Percentiles rank a stretch among this genome's conserved stretches.
phyloP scores from a whole-genome alignment of 2,113 vertebrate species.

The Sinocyclocheilus grahami region DNA sequence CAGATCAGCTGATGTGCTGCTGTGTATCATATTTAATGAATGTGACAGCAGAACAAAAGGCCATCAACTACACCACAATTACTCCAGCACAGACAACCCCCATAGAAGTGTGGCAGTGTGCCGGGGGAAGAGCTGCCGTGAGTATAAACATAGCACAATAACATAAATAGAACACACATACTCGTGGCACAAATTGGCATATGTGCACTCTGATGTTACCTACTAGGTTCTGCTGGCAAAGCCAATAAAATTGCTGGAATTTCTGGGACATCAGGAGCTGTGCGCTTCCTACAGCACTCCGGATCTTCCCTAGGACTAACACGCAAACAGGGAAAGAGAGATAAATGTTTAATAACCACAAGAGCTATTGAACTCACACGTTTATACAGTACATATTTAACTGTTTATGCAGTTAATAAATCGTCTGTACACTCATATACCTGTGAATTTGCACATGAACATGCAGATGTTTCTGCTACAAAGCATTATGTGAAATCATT shows the following conservation, averaged over 20 bases:
- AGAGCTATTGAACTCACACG: not conserved
- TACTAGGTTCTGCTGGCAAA: slow-evolving; percentile 99
- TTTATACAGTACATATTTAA: not conserved
- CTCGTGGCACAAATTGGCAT: slow-evolving; percentile 18
- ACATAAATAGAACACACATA: slow-evolving; percentile 6
- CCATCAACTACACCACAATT: slow-evolving; percentile 17
- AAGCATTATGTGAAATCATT: not conserved
- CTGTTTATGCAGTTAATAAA: not conserved
- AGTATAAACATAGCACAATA: not conserved
- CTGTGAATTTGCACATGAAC: not conserved
- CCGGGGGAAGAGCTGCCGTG: not conserved
- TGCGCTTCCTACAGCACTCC: slow-evolving; percentile 96
- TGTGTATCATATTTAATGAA: slow-evolving; percentile 21
- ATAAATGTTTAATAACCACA: not conserved
- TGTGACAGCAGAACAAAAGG: slow-evolving; percentile 26
- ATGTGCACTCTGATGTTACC: slow-evolving; percentile 62
- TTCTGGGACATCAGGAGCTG: slow-evolving; percentile 99
- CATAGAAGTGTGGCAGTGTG: not conserved
- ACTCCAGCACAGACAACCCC: slow-evolving; percentile 8
- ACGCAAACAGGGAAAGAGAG: slow-evolving; percentile 3
- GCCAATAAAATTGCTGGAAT: slow-evolving; percentile 99
- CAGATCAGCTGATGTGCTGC: slow-evolving; percentile 26
- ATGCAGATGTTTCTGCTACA: not conserved
- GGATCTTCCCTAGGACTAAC: slow-evolving; percentile 92
- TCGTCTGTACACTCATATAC: not conserved